Percentiles rank a stretch among this genome's conserved stretches.
These are phyloP conservation scores for Bubo blakistoni DNA, from an alignment of 2,113 vertebrate genomes.

Conservation along the genomic window DNA sequence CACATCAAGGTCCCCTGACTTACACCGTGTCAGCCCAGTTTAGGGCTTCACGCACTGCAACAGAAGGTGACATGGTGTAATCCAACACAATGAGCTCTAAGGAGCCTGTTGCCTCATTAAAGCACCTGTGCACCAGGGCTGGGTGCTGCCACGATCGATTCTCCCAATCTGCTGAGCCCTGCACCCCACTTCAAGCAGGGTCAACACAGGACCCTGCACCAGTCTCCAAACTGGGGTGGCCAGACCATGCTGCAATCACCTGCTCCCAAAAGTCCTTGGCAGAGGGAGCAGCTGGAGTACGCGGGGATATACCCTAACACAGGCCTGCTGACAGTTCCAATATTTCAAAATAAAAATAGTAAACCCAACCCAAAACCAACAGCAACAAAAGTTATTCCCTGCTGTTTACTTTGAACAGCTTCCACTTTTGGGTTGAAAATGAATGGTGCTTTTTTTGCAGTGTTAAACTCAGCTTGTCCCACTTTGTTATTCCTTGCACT, in stretches of 20 bases:
- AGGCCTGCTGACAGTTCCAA: too few species aligned
- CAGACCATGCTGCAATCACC: fast-evolving
- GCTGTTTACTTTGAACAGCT: background rate
- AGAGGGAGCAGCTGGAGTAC: fast-evolving
- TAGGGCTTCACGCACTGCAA: background rate
- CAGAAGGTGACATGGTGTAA: background rate
- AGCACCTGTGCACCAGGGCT: background rate
- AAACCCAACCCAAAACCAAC: background rate
- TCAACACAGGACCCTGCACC: background rate
- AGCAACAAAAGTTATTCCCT: background rate
- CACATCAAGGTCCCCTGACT: background rate
- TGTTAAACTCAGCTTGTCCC: background rate
- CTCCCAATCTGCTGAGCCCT: background rate
- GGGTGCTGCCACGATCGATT: background rate
- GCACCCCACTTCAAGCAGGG: fast-evolving
- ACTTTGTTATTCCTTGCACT: background rate
- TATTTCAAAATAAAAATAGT: background rate
- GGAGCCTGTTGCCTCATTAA: background rate
- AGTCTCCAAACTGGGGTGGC: background rate
- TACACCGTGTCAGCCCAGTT: background rate
- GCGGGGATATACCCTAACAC: fast-evolving
- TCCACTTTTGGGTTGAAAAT: background rate
- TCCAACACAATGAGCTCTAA: background rate
- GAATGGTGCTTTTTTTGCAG: background rate
- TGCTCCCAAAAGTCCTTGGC: fast-evolving